A percentile compares a stretch with the other conserved stretches of the same genome.
phyloP scores from a whole-genome alignment of 2,113 vertebrate genomes.

The Serilophus lunatus region DNA sequence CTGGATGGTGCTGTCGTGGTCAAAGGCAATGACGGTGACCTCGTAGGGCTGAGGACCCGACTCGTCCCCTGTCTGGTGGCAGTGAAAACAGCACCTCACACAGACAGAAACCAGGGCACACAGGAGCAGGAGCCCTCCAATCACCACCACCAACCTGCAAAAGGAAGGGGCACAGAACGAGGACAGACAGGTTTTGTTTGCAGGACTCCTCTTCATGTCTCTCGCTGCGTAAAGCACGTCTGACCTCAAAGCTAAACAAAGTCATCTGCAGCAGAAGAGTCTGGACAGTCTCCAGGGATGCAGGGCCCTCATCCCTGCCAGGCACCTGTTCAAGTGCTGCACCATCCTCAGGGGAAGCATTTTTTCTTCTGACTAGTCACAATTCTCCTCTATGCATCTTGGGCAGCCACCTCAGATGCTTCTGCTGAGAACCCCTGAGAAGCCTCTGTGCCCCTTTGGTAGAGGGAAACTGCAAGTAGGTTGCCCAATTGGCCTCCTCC shows the following conservation, averaged over 20 bases:
- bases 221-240: background rate
- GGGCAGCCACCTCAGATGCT: background rate
- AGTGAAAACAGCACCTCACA: slow-evolving; percentile 68
- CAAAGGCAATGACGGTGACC: slow-evolving; percentile 79
- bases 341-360: background rate
- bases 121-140: slow-evolving; percentile 67
- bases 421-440: background rate
- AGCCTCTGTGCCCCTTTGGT: background rate
- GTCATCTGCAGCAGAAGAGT: background rate
- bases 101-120: slow-evolving; percentile 69
- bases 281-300: background rate
- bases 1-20: slow-evolving; percentile 79
- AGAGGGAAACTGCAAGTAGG: background rate
- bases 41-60: slow-evolving; percentile 62
- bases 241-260: background rate
- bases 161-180: background rate
- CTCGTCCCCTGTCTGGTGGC: slow-evolving; percentile 46
- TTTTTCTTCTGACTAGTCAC: background rate
- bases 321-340: background rate
- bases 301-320: background rate
- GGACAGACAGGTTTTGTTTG: background rate
- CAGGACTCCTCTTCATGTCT: background rate
- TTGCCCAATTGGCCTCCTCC: background rate
- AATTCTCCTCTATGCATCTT: background rate
- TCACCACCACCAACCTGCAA: slow-evolving; percentile 71